phyloP scores from a whole-genome alignment of 2,888 invertebrate species.

The Tetropium fuscum region DNA sequence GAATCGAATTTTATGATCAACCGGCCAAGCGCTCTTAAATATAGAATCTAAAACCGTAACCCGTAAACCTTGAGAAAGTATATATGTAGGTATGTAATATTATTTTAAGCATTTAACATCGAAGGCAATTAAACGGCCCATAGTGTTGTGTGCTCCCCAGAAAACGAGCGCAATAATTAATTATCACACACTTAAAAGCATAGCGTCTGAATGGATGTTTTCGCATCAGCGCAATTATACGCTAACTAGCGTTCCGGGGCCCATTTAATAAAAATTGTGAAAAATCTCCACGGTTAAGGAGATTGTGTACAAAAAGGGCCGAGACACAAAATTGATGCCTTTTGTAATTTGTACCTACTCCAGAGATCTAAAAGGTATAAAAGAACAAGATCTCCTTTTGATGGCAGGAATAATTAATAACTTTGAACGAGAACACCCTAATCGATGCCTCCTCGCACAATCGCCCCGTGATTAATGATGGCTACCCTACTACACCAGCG shows the following conservation, averaged over 20 bases:
- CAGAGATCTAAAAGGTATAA: conserved; percentile 51
- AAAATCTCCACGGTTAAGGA: conserved; percentile 35
- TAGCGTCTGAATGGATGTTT: conserved; percentile 26
- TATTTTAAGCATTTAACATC: conserved; percentile 22
- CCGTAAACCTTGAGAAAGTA: conserved; percentile 27
- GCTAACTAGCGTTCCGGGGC: conserved; percentile 22
- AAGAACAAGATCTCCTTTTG: conserved; percentile 54
- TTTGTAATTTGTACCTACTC: conserved; percentile 58
- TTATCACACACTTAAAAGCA: conserved; percentile 6
- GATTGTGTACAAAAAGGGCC: conserved; percentile 46
- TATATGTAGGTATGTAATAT: no score
- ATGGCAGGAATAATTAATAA: conserved; percentile 64
- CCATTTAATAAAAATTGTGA: conserved; percentile 28
- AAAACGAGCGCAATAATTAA: conserved; percentile 14
- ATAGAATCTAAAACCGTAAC: conserved; percentile 28
- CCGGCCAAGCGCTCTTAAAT: conserved; percentile 25
- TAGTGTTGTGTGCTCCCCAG: neutral
- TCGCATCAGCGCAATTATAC: conserved; percentile 10
- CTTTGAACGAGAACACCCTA: conserved; percentile 54
- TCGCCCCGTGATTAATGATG: conserved; percentile 62
- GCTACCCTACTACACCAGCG: conserved; percentile 27
- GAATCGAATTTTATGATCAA: conserved; percentile 11
- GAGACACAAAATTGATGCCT: conserved; percentile 57
- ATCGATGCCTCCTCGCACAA: conserved; percentile 63
- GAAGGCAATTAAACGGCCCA: conserved; percentile 8